Conservation (phyloP, 2,888 invertebrate species). For the Cephus nigrinus region DNA sequence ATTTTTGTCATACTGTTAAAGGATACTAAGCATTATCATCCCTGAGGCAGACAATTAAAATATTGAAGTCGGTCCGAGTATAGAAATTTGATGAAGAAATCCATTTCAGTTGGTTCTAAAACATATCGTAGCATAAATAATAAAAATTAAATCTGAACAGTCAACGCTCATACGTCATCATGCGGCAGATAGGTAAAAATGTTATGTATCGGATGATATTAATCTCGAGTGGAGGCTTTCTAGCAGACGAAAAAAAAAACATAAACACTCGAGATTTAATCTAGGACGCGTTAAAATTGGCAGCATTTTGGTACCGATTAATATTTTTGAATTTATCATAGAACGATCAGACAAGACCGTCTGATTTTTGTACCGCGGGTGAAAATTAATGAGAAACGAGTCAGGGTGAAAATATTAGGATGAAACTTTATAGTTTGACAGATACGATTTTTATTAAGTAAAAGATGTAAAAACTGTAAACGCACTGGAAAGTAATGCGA, state of each 20-base stretch:
- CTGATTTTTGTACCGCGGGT: not conserved
- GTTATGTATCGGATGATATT: not conserved
- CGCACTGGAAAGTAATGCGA: not conserved
- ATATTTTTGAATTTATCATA: not conserved
- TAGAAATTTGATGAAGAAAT: not conserved
- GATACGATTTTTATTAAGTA: not conserved
- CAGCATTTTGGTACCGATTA: not conserved
- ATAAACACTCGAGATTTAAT: not conserved
- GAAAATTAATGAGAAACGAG: not conserved
- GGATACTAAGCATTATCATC: not conserved
- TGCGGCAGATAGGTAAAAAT: not conserved
- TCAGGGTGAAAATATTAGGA: not conserved
- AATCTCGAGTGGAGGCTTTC: not conserved
- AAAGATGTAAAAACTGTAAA: not conserved
- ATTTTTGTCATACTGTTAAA: not conserved
- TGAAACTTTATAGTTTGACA: not conserved
- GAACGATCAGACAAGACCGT: not conserved
- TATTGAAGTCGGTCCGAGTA: not conserved
- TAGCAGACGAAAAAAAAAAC: not conserved
- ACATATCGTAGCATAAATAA: not conserved
- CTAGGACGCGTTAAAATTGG: not conserved
- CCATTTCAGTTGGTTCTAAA: not conserved
- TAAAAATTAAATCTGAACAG: not conserved
- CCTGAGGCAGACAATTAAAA: not conserved
- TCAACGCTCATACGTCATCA: not conserved